Evolutionary conservation across 2,888 invertebrate genomes (phyloP).

Genomic region (Drosophila dives): DNA sequence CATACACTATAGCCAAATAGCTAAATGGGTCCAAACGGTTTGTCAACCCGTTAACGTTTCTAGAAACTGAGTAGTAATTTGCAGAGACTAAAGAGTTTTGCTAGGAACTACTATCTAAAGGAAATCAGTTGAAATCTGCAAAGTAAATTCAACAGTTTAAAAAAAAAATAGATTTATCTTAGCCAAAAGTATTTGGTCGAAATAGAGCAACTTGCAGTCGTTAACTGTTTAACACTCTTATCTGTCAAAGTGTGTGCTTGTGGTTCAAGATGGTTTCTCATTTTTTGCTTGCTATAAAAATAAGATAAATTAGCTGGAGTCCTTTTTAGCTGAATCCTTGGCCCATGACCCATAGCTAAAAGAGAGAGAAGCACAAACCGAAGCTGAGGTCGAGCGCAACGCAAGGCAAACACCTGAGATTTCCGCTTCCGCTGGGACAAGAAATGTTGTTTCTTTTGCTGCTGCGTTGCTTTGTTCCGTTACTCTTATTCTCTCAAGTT

Average conservation of each 20-base stretch:
- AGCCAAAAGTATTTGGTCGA: background rate
- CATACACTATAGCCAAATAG: background rate
- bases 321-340: constrained; percentile 29
- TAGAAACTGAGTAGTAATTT: background rate
- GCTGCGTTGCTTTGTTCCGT: constrained; percentile 24
- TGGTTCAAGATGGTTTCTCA: constrained; percentile 6
- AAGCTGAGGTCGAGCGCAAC: constrained; percentile 28
- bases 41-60: background rate
- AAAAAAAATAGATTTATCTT: background rate
- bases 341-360: constrained; percentile 11
- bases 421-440: constrained; percentile 75
- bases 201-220: constrained; percentile 4
- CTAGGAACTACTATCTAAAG: background rate
- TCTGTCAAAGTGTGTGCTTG: background rate
- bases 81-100: too few species aligned
- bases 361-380: constrained; percentile 4
- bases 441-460: constrained; percentile 30
- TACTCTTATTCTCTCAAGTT: constrained; percentile 1
- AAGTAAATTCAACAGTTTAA: background rate
- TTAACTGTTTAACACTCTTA: background rate
- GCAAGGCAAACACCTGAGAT: constrained; percentile 78
- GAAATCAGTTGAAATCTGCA: too few species aligned
- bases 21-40: background rate
- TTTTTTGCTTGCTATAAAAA: constrained; percentile 42
- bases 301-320: constrained; percentile 76